Conservation (phyloP, 2,113 vertebrate genomes). For the Chitala chitala region DNA sequence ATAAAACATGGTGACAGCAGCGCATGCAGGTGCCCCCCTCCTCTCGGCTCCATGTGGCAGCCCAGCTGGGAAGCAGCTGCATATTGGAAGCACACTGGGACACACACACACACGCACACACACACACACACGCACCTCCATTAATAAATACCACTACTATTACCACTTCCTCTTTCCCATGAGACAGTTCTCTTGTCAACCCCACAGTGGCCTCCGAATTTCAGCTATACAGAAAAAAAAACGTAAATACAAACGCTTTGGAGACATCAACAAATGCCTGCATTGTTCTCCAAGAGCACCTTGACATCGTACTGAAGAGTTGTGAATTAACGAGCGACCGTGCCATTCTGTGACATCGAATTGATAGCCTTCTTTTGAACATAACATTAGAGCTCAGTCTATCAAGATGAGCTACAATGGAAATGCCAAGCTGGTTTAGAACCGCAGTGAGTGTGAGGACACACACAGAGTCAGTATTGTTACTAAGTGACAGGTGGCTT, state of each 20-base stretch:
- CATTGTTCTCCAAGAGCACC: neutral
- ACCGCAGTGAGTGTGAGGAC: neutral
- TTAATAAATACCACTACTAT: no score
- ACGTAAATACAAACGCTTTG: no score
- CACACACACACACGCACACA: neutral
- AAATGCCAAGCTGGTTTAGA: neutral
- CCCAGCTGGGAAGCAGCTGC: neutral
- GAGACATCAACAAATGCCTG: neutral
- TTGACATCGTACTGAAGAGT: neutral
- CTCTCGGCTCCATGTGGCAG: neutral
- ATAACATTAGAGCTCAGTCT: neutral
- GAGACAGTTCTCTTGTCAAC: neutral
- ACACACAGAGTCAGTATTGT: neutral
- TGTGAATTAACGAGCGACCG: neutral
- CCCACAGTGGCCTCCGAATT: no score
- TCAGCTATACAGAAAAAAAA: no score
- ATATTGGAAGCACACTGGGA: no score
- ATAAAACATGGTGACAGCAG: neutral
- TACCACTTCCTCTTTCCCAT: neutral
- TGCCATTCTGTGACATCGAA: neutral
- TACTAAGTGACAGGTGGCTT: neutral
- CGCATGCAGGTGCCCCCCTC: neutral
- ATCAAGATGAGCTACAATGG: neutral
- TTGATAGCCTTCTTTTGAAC: neutral
- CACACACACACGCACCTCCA: neutral